Percentiles rank a stretch among this genome's conserved stretches.
These are phyloP conservation scores for Eubucco bourcierii DNA, from an alignment of 2,113 vertebrate species.

Conservation along the genomic window DNA sequence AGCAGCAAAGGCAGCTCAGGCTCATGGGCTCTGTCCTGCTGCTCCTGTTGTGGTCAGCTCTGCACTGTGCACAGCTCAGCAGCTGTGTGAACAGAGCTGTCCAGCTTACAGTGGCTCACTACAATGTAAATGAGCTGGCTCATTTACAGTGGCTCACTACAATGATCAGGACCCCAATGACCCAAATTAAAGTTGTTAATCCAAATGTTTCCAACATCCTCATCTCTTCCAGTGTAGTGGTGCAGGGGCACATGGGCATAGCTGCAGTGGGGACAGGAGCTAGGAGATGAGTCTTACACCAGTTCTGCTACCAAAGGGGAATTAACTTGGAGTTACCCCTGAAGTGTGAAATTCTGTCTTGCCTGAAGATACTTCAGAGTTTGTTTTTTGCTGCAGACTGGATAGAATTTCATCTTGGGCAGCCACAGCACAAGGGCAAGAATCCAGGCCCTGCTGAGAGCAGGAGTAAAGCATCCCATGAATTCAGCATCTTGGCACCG, in stretches of 20 bases:
- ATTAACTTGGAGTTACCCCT: background rate
- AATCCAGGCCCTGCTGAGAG: slow-evolving; percentile 38
- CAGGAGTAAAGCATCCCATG: slow-evolving; percentile 45
- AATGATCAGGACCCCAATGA: background rate
- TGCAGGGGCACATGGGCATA: background rate
- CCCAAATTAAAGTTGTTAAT: background rate
- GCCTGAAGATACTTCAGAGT: background rate
- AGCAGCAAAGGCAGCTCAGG: background rate
- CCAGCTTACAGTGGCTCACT: background rate
- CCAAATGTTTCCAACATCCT: background rate
- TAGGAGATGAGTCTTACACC: background rate
- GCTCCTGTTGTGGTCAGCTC: background rate
- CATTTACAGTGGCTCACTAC: background rate
- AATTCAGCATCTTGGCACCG: slow-evolving; percentile 44
- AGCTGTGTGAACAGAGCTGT: background rate
- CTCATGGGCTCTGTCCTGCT: background rate
- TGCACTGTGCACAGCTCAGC: background rate
- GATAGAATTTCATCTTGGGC: slow-evolving; percentile 17
- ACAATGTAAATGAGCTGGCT: background rate
- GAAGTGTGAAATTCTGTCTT: slow-evolving; percentile 27
- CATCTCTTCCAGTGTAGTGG: background rate
- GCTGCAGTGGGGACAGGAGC: background rate
- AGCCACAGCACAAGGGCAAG: slow-evolving; percentile 30
- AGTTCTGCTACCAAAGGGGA: background rate
- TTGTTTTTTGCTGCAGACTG: background rate